Conservation (phyloP, 2,888 invertebrate genomes). For the Cyaniris semiargus region DNA sequence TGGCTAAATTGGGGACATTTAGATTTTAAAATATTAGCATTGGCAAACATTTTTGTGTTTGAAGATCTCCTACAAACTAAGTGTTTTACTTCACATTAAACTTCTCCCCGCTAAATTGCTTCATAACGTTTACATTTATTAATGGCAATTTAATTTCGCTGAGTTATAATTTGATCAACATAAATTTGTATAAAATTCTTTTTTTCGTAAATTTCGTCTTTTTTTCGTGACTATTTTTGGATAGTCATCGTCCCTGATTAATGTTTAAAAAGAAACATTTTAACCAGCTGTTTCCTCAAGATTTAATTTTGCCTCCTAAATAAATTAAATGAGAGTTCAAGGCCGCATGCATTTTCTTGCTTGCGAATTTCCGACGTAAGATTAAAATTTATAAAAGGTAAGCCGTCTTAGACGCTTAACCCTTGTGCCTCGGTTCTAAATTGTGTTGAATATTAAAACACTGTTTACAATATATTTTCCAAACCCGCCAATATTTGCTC, state of each 20-base stretch:
- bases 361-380: conserved; percentile 5
- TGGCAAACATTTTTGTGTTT: too few relatives aligned
- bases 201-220: background rate
- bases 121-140: too few relatives aligned
- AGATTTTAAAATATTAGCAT: too few relatives aligned
- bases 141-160: background rate
- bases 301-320: background rate
- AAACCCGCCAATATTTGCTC: background rate
- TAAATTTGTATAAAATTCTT: background rate
- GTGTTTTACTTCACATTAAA: too few relatives aligned
- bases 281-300: background rate
- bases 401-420: conserved; percentile 7
- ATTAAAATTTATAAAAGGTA: conserved; percentile 14
- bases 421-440: background rate
- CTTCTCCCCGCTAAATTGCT: too few relatives aligned
- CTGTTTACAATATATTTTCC: background rate
- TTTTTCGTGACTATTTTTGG: background rate
- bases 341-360: conserved; percentile 18
- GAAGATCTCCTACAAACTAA: too few relatives aligned
- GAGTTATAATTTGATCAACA: background rate
- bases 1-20: too few relatives aligned
- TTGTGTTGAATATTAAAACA: background rate
- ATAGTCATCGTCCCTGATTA: background rate
- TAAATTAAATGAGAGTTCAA: conserved; percentile 11
- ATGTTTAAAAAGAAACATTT: background rate